Evolutionary conservation across 2,113 vertebrate species (phyloP).

Genomic region (Saguinus imperator): DNA sequence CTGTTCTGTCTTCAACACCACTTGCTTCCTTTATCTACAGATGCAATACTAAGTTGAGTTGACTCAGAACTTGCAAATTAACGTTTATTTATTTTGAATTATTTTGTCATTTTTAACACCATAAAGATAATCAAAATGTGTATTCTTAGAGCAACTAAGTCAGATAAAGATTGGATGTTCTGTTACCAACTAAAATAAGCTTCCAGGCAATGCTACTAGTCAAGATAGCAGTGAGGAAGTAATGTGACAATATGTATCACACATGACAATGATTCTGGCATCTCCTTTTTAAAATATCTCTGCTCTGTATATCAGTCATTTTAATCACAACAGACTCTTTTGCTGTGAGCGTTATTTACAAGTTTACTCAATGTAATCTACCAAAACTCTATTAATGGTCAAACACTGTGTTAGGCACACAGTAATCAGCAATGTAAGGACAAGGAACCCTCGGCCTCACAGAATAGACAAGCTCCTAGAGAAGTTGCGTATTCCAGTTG

Average conservation of each 20-base stretch:
- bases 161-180: neutral
- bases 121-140: neutral
- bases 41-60: neutral
- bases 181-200: neutral
- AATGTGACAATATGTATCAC: too few relatives aligned
- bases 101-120: neutral
- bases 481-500: fast-evolving
- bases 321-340: neutral
- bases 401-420: neutral
- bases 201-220: neutral
- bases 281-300: neutral
- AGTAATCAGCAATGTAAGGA: neutral
- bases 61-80: neutral
- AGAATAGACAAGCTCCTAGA: neutral
- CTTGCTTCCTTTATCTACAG: neutral
- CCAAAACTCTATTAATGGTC: neutral
- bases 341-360: neutral
- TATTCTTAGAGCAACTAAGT: neutral
- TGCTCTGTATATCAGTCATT: neutral
- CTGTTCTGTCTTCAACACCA: neutral
- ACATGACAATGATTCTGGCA: neutral
- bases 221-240: neutral
- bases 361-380: neutral
- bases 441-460: neutral
- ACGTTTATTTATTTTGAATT: neutral